Evolutionary conservation across 2,797 vertebrate genomes (phyloP).

Genomic region (Bovichtus variegatus): DNA sequence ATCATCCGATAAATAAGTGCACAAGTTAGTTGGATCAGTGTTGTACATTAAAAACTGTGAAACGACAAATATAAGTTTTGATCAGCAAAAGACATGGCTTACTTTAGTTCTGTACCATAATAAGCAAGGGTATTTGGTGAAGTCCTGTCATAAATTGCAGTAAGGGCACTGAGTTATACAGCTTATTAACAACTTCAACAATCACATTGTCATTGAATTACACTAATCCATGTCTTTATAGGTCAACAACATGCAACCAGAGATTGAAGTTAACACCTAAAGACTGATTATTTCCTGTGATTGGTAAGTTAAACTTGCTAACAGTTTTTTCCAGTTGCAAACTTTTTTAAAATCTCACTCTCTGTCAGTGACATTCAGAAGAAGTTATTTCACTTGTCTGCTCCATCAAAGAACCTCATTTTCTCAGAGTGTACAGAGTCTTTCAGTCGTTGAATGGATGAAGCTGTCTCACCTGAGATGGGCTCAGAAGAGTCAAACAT

Average conservation of each 20-base stretch:
- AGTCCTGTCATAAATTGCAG: conserved; percentile 31
- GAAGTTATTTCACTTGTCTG: conserved; percentile 60
- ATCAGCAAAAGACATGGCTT: conserved; percentile 44
- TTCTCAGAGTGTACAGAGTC: conserved; percentile 86
- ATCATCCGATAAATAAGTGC: conserved; percentile 26
- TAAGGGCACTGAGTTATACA: conserved; percentile 40
- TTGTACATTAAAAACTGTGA: conserved; percentile 49
- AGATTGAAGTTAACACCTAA: conserved; percentile 18
- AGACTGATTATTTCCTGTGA: conserved; percentile 3
- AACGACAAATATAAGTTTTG: conserved; percentile 22
- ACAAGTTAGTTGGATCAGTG: conserved; percentile 25
- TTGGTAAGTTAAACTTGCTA: conserved; percentile 13
- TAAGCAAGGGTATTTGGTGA: conserved; percentile 53
- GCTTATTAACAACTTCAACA: conserved; percentile 46
- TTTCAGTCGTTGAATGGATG: conserved; percentile 80
- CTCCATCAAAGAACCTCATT: conserved; percentile 85
- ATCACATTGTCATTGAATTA: conserved; percentile 34
- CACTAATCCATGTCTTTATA: conserved; percentile 33
- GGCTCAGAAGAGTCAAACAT: conserved; percentile 71
- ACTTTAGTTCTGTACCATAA: conserved; percentile 36
- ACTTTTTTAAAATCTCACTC: conserved; percentile 1
- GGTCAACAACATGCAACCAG: conserved; percentile 43
- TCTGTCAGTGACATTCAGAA: not conserved
- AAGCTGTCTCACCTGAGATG: conserved; percentile 77
- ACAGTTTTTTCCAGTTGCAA: conserved; percentile 7